Evolutionary conservation across 1,140 invertebrate species (phyloP), one percentile per base, ranked within the genome.

Genomic region (Cotesia glomerata): DNA sequence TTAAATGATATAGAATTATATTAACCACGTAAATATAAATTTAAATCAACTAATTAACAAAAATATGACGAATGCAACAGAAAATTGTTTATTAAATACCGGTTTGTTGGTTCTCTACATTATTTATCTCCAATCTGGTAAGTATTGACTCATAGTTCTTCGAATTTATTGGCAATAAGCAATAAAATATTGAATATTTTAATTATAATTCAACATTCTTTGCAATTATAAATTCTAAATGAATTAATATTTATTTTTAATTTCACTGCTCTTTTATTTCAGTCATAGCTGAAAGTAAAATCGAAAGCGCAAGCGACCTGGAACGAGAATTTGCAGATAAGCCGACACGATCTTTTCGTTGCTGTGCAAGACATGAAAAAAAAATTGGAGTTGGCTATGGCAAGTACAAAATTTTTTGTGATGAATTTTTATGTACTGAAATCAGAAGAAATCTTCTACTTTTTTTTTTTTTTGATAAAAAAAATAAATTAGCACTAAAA

Each of bases 331-430:
- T 39, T 9, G 18, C 71, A 8, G 71, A 72, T 72, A 54, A 54
- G 16, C 54, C 64, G n/a, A 36, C 14, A 11, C 14, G 56, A 14
- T 32, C 65, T n/a, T 72, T 61, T 26, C 63, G 61, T 65, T 72
- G 71, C 59, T 72, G 71, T 66, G 71, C 71, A 8, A 59, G 63
- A n/a, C 63, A 72, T 61, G 63, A 72, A 45, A 72, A 67, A 59
- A 72, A 72, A 67, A 52, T 67, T 35, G 54, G 26, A 7, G 71
- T 72, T 49, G 71, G 71, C 18, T 64, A 72, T 35, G 71, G 71
- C 56, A 72, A 72, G 64, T 72, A 69, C 8, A 26, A 26, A 26
- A 26, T 26, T 26, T 26, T 26, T 26, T 26, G 1, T 26, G 26
- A 2, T 26, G 26, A 68, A 54, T 45, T n/a, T 49, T 68, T 35